Percentiles rank a stretch among this genome's conserved stretches.
Evolutionary conservation across 2,888 invertebrate species (phyloP).

Genomic region (Tetragonisca angustula): DNA sequence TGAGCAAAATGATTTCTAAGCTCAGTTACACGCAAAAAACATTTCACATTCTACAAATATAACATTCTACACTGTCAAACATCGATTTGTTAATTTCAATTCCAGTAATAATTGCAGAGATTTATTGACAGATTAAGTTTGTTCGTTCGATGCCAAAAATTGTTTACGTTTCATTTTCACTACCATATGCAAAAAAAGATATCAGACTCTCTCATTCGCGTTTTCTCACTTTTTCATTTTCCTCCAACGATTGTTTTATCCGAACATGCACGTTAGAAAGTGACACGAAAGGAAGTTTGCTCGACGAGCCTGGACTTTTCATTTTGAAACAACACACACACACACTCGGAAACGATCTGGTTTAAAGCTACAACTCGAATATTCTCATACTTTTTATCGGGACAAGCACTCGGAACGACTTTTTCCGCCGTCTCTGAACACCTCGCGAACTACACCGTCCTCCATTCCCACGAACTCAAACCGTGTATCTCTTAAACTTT

Average conservation of each 20-base stretch:
- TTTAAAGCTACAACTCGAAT: not conserved
- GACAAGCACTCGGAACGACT: not conserved
- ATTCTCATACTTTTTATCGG: not conserved
- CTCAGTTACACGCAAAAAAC: too few species aligned
- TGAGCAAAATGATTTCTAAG: too few species aligned
- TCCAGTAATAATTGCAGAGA: not conserved
- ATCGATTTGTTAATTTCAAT: not conserved
- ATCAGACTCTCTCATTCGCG: too few species aligned
- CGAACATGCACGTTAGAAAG: too few species aligned
- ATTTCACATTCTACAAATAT: too few species aligned
- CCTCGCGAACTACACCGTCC: not conserved
- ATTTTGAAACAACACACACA: not conserved
- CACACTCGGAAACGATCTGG: not conserved
- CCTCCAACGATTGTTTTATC: not conserved
- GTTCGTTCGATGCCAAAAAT: not conserved
- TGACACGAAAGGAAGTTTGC: not conserved
- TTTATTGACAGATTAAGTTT: not conserved
- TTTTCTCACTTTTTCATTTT: not conserved
- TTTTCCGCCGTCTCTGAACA: not conserved
- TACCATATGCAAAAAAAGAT: not conserved
- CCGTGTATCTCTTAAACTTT: constrained; percentile 17
- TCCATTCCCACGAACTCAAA: constrained; percentile 9
- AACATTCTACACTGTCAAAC: too few species aligned
- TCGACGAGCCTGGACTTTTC: too few species aligned
- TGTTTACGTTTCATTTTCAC: not conserved